phyloP scores from a whole-genome alignment of 2,797 vertebrate genomes.

The Lemur catta region DNA sequence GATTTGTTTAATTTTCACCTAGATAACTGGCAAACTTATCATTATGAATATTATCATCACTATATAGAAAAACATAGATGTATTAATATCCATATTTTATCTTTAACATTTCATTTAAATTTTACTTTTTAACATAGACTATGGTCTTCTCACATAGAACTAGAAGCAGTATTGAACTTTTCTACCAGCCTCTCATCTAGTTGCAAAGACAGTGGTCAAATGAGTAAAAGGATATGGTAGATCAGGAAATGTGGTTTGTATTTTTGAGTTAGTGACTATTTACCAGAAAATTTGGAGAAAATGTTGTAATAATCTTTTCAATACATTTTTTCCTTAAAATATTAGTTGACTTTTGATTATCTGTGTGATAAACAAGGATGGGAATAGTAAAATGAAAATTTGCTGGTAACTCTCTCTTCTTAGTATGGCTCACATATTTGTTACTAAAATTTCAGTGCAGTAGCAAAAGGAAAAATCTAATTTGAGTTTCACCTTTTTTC shows the following conservation, averaged over 20 bases:
- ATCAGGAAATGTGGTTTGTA: neutral
- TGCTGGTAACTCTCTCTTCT: constrained; percentile 18
- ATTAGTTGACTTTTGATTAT: neutral
- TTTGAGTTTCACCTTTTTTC: neutral
- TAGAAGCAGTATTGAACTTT: neutral
- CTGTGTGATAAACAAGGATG: neutral
- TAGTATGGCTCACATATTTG: neutral
- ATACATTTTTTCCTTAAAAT: neutral
- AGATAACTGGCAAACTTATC: neutral
- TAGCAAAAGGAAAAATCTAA: neutral
- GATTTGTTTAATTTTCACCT: constrained; percentile 5
- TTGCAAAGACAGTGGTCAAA: neutral
- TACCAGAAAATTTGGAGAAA: neutral
- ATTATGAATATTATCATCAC: neutral
- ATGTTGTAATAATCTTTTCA: neutral
- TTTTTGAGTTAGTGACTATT: neutral
- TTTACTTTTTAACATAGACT: constrained; percentile 27
- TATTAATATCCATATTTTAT: neutral
- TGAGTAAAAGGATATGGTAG: neutral
- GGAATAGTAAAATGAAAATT: constrained; percentile 18
- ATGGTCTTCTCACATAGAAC: neutral
- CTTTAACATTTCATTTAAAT: neutral
- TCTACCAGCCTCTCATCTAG: neutral
- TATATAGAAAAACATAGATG: neutral
- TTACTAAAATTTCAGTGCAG: neutral